Percentiles rank a stretch among this genome's conserved stretches.
phyloP scores from a whole-genome alignment of 1,140 invertebrate genomes.

The Maconellicoccus hirsutus region DNA sequence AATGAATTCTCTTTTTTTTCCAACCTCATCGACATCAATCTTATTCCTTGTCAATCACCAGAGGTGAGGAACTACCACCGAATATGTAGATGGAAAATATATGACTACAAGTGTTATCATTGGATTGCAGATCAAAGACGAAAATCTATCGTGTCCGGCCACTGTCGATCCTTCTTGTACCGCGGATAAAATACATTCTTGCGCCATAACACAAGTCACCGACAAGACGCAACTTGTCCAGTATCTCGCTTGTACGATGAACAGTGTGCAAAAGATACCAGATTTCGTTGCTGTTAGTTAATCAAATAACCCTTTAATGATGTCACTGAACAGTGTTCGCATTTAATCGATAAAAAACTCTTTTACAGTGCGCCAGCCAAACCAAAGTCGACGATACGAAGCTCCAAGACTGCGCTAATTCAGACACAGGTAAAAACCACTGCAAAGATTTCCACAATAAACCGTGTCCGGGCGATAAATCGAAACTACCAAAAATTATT shows the following conservation, averaged over 20 bases:
- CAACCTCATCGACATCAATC: too few species aligned
- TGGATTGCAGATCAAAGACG: too few species aligned
- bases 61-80: too few species aligned
- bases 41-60: too few species aligned
- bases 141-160: background rate
- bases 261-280: background rate
- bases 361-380: background rate
- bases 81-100: too few species aligned
- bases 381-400: background rate
- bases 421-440: background rate
- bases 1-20: too few species aligned
- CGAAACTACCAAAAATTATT: background rate
- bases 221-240: background rate
- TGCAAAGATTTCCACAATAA: background rate
- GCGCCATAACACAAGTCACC: background rate
- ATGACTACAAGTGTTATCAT: too few species aligned
- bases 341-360: background rate
- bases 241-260: background rate
- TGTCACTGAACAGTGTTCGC: too few species aligned
- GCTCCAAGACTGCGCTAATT: background rate
- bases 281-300: background rate
- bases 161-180: background rate
- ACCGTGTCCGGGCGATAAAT: background rate
- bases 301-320: background rate
- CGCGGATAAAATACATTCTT: background rate